Conservation (phyloP, 2,888 invertebrate genomes). For the Eristalis tenax region DNA sequence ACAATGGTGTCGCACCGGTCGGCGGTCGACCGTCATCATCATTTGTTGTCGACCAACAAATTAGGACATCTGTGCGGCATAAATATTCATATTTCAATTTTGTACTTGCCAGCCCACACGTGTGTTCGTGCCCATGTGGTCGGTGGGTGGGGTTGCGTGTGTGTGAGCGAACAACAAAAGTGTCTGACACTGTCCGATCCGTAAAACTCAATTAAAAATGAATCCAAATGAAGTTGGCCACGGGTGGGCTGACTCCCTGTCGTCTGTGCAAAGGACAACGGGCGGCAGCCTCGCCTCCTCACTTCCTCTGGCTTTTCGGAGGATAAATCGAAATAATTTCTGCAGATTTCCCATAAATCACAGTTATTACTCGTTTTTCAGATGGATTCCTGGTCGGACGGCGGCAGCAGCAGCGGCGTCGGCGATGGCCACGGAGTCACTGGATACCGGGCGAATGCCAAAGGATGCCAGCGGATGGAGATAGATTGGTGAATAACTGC, state of each 20-base stretch:
- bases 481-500: constrained; percentile 63
- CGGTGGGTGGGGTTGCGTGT: background rate
- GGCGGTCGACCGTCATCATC: constrained; percentile 5
- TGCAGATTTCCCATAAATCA: constrained; percentile 67
- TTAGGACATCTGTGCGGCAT: constrained; percentile 64
- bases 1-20: constrained; percentile 16
- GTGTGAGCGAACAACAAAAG: constrained; percentile 19
- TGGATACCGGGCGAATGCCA: background rate
- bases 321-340: constrained; percentile 56
- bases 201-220: constrained; percentile 68
- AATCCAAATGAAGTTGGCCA: constrained; percentile 49
- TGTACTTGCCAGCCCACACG: background rate
- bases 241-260: background rate
- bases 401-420: background rate
- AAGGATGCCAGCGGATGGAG: constrained; percentile 31
- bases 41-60: constrained; percentile 30
- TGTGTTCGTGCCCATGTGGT: background rate
- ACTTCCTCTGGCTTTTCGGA: constrained; percentile 8
- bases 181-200: constrained; percentile 50
- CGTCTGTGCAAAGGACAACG: constrained; percentile 1
- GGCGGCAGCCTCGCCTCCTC: background rate
- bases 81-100: constrained; percentile 67
- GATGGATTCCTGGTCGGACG: constrained; percentile 36
- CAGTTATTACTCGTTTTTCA: constrained; percentile 64
- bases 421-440: background rate